Evolutionary conservation across 2,113 vertebrate genomes (phyloP).

Genomic region (Chlorodrepanis virens): DNA sequence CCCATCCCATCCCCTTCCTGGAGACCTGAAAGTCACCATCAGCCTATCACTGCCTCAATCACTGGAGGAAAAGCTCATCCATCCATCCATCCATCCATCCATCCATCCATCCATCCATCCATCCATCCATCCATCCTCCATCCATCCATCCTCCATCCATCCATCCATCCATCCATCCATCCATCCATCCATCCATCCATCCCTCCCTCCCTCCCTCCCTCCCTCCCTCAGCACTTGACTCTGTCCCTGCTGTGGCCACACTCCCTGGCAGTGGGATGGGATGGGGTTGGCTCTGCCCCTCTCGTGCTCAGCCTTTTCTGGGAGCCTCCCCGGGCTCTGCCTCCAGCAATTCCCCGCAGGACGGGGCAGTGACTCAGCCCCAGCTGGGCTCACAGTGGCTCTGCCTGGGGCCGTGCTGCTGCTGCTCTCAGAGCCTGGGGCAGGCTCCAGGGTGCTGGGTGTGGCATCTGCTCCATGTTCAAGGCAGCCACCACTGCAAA

Average conservation of each 20-base stretch:
- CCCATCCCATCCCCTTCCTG: background rate
- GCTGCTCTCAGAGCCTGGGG: background rate
- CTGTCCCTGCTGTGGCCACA: background rate
- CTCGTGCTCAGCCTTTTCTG: background rate
- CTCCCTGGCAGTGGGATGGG: background rate
- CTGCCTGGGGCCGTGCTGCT: background rate
- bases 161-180: background rate
- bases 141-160: too few relatives aligned
- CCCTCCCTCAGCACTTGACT: background rate
- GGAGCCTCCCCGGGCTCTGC: background rate
- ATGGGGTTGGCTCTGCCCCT: rapidly evolving
- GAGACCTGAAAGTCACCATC: too few relatives aligned
- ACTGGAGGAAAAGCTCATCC: too few relatives aligned
- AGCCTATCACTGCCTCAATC: too few relatives aligned
- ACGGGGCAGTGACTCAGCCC: conserved; percentile 25
- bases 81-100: too few relatives aligned
- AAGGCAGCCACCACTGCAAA: background rate
- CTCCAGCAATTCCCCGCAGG: background rate
- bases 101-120: too few relatives aligned
- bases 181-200: background rate
- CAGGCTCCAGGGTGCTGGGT: background rate
- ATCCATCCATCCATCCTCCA: too few relatives aligned
- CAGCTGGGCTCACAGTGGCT: background rate
- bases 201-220: background rate
- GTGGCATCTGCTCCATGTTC: background rate